Percentiles rank a stretch among this genome's conserved stretches.
These are phyloP conservation scores for Phrynocephalus vlangalii DNA, from an alignment of 2,797 vertebrate genomes.

Conservation along the genomic window DNA sequence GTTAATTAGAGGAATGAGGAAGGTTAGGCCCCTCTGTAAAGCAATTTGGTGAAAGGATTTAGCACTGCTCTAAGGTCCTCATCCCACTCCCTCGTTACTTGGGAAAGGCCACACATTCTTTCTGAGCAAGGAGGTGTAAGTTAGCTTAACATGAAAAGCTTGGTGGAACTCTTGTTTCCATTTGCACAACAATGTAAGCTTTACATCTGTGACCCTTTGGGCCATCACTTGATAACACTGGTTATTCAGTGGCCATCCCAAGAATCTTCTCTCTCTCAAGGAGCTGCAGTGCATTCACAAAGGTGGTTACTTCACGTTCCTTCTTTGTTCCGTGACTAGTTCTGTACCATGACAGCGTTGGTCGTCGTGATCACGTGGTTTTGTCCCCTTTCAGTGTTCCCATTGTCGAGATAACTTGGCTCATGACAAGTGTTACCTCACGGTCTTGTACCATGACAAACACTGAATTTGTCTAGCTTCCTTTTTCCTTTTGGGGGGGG, in stretches of 20 bases:
- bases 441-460: too few relatives aligned
- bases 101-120: constrained; percentile 33
- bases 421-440: too few relatives aligned
- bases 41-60: constrained; percentile 66
- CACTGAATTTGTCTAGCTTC: too few relatives aligned
- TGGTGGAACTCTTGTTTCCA: constrained; percentile 14
- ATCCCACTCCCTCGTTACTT: constrained; percentile 10
- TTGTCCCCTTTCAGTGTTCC: too few relatives aligned
- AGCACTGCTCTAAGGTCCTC: constrained; percentile 52
- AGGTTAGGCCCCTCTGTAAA: constrained; percentile 54
- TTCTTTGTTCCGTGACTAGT: too few relatives aligned
- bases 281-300: neutral
- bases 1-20: constrained; percentile 63
- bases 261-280: too few relatives aligned
- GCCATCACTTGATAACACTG: neutral
- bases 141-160: constrained; percentile 20
- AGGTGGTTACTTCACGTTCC: too few relatives aligned
- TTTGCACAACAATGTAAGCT: neutral
- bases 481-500: too few relatives aligned
- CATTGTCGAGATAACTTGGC: too few relatives aligned
- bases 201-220: neutral
- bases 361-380: too few relatives aligned
- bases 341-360: too few relatives aligned
- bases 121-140: constrained; percentile 41
- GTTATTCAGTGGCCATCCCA: neutral